Evolutionary conservation across 2,113 vertebrate species (phyloP), one percentile per base, ranked within the genome.

Genomic region (Fregetta grallaria): DNA sequence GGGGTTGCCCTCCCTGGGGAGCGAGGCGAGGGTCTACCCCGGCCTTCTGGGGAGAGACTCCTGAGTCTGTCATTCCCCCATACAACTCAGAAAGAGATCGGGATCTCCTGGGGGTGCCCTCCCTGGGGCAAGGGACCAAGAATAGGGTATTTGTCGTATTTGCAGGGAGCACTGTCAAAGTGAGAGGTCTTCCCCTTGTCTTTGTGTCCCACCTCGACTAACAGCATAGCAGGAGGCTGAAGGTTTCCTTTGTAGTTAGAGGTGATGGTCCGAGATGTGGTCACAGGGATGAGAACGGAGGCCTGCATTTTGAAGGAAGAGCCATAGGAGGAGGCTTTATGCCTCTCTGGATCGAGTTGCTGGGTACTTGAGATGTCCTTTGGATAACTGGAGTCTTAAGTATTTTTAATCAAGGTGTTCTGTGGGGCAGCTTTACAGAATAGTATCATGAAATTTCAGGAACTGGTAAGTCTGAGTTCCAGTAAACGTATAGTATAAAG

Each of bases 61-160:
- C 4, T 4, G 44, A 3, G 3, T 68, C 34, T 63, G 19, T 45
- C 19, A 19, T 66, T 79, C 26, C 10, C 15, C 27, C 15, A 0
- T 30, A 4, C 5, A 23, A 5, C 42, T 61, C 13, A 0, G 58
- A 49, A 61, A 65, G 74, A 49, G 53, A 32, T 58, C 2, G 1
- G 8, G 18, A 6, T 58, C 47, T 71, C 27, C 47, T 47, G 22
- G 22, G 15, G 7, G 4, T 49, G 59, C 7, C 18, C 21, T 6
- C 8, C 7, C 9, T 8, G 34, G 25, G 84, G 6, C 10, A 19
- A 42, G 20, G 26, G 40, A 47, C 13, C 27, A 8, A 53, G 42
- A 15, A 27, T 1, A 9, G 25, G 7, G 7, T 22, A 15, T 16
- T 36, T 3, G 2, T 88, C 1, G 0, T 29, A 6, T 42, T 72